Evolutionary conservation across 2,113 vertebrate genomes (phyloP), one percentile per base, ranked within the genome.

Genomic region (Scomber japonicus): DNA sequence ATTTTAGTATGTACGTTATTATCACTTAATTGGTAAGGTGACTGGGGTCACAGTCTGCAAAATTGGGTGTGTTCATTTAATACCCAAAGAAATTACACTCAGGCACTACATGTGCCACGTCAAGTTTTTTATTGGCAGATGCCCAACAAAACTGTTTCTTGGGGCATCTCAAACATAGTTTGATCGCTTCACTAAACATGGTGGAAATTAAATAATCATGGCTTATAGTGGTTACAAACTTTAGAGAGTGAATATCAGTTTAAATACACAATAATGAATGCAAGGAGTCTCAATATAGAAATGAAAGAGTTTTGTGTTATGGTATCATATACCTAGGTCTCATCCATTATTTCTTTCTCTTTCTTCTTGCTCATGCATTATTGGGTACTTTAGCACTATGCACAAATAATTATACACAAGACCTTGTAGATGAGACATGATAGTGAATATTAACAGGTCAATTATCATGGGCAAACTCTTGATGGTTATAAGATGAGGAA

Each of bases 401-500:
- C 0, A 7, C 35, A 30, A 7, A 62, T 63, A 16, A 54, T 62
- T 61, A 45, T n/a, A 11, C 3, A 62, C 35, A 40, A 40, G 3
- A 40, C 21, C 24, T 24, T 7, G 56, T 35, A 40, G 11, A 15
- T 46, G 4, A 48, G 15, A 31, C 19, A 44, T 53, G 12, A 56
- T 14, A 35, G 19, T 67, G 45, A 60, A 15, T 66, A 35, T 35
- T 0, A 66, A 54, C 30, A 15, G 1, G 24, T 68, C 11, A 21
- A 3, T 60, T 70, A 35, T 51, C 17, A 13, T 50, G 44, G 49
- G 17, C 21, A 63, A 63, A 71, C n/a, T 71, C 31, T 53, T 15
- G 17, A 79, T 60, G n/a, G 17, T 62, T 75, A 50, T 15, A 67
- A 45, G 19, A 24, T n/a, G 11, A 15, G 6, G 45, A 65, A 65